Evolutionary conservation across 2,888 invertebrate species (phyloP).

Genomic region (Hetaerina titia): DNA sequence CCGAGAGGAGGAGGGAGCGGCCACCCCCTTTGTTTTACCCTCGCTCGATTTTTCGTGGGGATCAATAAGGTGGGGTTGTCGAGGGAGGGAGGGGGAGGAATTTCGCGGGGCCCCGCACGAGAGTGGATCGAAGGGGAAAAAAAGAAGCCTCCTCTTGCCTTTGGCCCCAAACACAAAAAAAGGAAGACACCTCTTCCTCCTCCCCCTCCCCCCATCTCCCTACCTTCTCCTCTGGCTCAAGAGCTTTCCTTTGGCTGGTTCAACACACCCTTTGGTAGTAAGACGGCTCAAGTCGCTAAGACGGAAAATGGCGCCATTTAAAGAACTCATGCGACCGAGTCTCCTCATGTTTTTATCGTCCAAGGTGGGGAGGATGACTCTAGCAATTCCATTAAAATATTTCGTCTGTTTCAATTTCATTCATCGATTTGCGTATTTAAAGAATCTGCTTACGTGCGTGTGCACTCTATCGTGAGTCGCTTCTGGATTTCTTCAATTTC

Average conservation of each 20-base stretch:
- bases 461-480: no score
- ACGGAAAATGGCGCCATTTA: background rate
- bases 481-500: no score
- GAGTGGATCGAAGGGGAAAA: conserved; percentile 23
- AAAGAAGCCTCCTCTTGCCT: background rate
- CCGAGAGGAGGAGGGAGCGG: background rate
- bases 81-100: background rate
- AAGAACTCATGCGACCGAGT: background rate
- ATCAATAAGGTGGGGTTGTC: background rate
- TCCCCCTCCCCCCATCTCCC: background rate
- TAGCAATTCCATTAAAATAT: background rate
- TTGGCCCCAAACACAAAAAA: no score
- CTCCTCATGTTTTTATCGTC: background rate
- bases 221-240: background rate
- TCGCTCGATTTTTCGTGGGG: conserved; percentile 7
- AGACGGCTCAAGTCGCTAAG: background rate
- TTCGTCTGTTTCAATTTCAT: no score
- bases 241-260: background rate
- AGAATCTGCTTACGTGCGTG: no score
- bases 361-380: background rate
- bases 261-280: conserved; percentile 2
- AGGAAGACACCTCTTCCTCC: no score
- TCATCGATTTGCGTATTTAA: no score
- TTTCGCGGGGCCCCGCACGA: background rate
- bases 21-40: background rate